Base-by-base conservation (phyloP, 2,113 vertebrate species). In the Hoplias malabaricus region DNA sequence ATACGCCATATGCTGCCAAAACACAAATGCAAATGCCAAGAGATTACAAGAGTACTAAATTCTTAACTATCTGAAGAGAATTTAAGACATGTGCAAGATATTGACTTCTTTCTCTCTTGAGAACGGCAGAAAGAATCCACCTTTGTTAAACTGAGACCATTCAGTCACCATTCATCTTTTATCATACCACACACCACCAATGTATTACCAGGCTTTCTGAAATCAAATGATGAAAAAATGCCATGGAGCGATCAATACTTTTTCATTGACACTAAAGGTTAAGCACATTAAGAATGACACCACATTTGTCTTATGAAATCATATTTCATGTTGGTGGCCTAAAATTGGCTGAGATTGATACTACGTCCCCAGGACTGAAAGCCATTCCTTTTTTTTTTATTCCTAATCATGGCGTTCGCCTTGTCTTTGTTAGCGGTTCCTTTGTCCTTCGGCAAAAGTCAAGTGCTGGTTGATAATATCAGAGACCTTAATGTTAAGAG, bases 211-310 rank as follows among this genome's bases (percentile, higher is more conserved):
- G 88, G 85, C 88, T 90, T 93, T 93, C 92, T 89, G 84, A 94
- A 93, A 94, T 93, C 89, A 91, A 94, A 94, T 93, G 90, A 92
- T 88, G 90, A 91, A 90, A 92, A 92, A 92, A 93, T 91, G 87
- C 86, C 90, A 92, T 80, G 0, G 85, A 87, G 84, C 88, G 87
- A 93, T 94, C 93, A 88, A 94, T 94, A 93, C 90, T 94, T 94
- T 94, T 93, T 92, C 92, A 93, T 94, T 92, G 93, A 94, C 92
- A 94, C 92, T 93, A 94, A 93, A 93, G 92, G 91, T 94, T 94
- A 93, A 93, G 91, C 90, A 92, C 91, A 93, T 93, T 93, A 93
- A 93, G 91, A 93, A 93, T 92, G 92, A 93, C 91, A 93, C 90
- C 85, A 90, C 92, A 93, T 93, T 93, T 93, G 91, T 93, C 92